Evolutionary conservation across 2,797 vertebrate genomes (phyloP).

Genomic region (Crocidura indochinensis): DNA sequence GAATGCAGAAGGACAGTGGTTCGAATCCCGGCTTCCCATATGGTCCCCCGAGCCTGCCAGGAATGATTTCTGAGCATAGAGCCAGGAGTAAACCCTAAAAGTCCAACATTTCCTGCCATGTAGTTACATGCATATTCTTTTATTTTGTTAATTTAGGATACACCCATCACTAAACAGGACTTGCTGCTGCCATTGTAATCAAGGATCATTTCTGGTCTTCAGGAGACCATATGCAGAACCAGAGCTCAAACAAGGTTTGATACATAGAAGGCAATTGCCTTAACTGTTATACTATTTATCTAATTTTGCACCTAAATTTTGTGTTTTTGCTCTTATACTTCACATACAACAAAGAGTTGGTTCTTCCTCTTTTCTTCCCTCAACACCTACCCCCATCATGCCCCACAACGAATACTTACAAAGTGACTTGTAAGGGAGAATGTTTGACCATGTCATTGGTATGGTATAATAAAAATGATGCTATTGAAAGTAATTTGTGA

Average conservation of each 20-base stretch:
- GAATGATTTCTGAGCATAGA: too few relatives aligned
- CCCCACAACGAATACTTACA: neutral
- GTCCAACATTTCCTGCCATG: neutral
- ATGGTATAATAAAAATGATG: neutral
- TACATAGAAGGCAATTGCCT: neutral
- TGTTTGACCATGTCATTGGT: neutral
- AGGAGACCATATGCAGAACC: too few relatives aligned
- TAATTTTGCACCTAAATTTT: too few relatives aligned
- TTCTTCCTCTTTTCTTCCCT: neutral
- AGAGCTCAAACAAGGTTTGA: too few relatives aligned
- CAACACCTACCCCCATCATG: too few relatives aligned
- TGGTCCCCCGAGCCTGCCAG: too few relatives aligned
- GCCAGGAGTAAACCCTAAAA: too few relatives aligned
- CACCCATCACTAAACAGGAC: neutral
- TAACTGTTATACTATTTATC: neutral
- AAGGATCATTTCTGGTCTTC: too few relatives aligned
- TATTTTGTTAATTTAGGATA: neutral
- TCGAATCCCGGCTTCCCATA: too few relatives aligned
- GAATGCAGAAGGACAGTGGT: too few relatives aligned
- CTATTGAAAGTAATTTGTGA: conserved; percentile 50
- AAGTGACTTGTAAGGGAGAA: conserved; percentile 13
- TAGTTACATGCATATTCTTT: neutral
- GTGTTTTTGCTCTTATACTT: neutral
- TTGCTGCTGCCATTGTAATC: too few relatives aligned
- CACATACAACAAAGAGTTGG: neutral